phyloP scores from a whole-genome alignment of 2,888 invertebrate genomes.

The Sphinx pinastri region DNA sequence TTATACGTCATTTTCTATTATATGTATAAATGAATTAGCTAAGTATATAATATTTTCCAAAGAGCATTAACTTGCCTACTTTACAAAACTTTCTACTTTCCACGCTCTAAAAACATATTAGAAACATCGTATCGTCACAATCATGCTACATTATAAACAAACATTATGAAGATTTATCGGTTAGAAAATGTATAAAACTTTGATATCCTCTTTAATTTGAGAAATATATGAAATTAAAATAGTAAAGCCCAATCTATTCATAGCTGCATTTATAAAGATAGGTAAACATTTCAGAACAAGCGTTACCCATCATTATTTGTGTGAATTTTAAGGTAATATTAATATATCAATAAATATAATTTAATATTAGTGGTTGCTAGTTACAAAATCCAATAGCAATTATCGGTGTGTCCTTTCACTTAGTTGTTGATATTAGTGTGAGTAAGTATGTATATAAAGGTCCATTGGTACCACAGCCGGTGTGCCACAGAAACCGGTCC shows the following conservation, averaged over 20 bases:
- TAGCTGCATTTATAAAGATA: not conserved
- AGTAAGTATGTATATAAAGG: conserved; percentile 50
- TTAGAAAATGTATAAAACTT: conserved; percentile 32
- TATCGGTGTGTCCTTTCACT: conserved; percentile 81
- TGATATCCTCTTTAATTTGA: conserved; percentile 18
- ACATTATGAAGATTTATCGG: conserved; percentile 55
- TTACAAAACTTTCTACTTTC: conserved; percentile 82
- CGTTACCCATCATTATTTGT: conserved; percentile 1
- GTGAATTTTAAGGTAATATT: conserved; percentile 36
- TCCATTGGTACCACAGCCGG: conserved; percentile 73
- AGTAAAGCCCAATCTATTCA: not conserved
- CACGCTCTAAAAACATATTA: conserved; percentile 82
- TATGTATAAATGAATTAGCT: conserved; percentile 45
- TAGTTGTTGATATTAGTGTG: conserved; percentile 59
- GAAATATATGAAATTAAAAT: not conserved
- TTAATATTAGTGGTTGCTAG: conserved; percentile 38
- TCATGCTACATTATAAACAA: conserved; percentile 66
- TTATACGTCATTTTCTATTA: conserved; percentile 32
- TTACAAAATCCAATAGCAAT: conserved; percentile 75
- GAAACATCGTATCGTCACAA: conserved; percentile 68
- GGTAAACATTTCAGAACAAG: not conserved
- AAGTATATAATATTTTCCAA: conserved; percentile 63
- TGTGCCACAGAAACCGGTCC: conserved; percentile 74
- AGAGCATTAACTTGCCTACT: conserved; percentile 74
- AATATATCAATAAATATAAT: conserved; percentile 50